Evolutionary conservation across 2,113 vertebrate species (phyloP), one percentile per base, ranked within the genome.

Genomic region (Todiramphus saurophagus): DNA sequence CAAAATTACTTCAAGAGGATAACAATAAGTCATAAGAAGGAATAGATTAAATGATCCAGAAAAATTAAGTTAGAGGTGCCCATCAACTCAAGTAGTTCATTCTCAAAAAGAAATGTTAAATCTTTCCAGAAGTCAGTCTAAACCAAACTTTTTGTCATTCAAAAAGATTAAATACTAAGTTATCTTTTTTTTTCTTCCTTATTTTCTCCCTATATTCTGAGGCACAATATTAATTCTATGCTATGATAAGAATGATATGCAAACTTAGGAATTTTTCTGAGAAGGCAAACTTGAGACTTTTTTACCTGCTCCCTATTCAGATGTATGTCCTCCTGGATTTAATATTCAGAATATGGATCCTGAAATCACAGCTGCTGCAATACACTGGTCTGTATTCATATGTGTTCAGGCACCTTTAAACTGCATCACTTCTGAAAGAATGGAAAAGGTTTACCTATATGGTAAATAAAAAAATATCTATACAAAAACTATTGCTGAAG

Each of bases 41-140:
- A 92, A 73, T 53, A 89, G 33, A 18, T 27, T 83, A 94, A 95
- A 94, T 62, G 79, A 92, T 85, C 72, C 76, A 89, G 81, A 81
- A 95, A 94, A 81, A 75, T 74, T 86, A 93, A 91, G 20, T 69
- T 80, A 73, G 60, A 76, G 4, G 11, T 73, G 59, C 50, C 58
- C 50, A 85, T 90, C 58, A 81, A 24, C 28, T 73, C 30, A 11
- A 60, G 23, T 73, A 59, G 30, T 91, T 83, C 9, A 80, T 72
- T 90, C 43, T 83, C 50, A 72, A 35, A 60, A 84, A 44, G 27
- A 93, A 88, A 85, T 39, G 15, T 46, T 83, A 56, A 82, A 55
- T 80, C 63, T 90, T 80, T 66, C 16, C 30, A 76, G 28, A 88
- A 79, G 37, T 77, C 64, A 44, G 30, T 70, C 33, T 62, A 84